Conservation (phyloP, 1,140 invertebrate genomes). For the Drosophila pachea region DNA sequence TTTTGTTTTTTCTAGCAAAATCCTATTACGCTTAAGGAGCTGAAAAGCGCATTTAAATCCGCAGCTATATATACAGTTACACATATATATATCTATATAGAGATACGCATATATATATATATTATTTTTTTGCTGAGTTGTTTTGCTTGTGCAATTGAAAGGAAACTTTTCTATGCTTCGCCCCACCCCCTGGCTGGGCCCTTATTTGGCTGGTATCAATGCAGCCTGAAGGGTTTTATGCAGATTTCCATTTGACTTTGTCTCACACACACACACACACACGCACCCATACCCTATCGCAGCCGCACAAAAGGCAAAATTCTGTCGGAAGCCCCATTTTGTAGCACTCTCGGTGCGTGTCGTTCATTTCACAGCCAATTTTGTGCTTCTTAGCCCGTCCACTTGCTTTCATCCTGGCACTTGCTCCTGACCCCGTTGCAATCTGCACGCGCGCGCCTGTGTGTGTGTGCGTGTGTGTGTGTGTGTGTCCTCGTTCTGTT, state of each 20-base stretch:
- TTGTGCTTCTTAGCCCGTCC: constrained; percentile 39
- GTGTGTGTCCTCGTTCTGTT: neutral
- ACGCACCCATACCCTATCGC: neutral
- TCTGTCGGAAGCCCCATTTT: constrained; percentile 1
- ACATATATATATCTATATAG: neutral
- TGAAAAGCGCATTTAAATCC: constrained; percentile 6
- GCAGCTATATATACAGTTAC: neutral
- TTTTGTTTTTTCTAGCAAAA: constrained; percentile 20
- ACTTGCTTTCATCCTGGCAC: constrained; percentile 14
- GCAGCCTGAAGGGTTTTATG: constrained; percentile 50
- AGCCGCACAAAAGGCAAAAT: constrained; percentile 38
- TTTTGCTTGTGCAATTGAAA: constrained; percentile 45
- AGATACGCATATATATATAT: constrained; percentile 1
- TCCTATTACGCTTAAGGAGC: constrained; percentile 33
- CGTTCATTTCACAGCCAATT: constrained; percentile 66
- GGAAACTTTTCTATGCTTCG: constrained; percentile 41
- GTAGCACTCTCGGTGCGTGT: neutral
- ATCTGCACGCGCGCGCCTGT: neutral
- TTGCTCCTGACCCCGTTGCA: constrained; percentile 38
- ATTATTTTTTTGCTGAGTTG: neutral
- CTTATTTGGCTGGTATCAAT: constrained; percentile 18
- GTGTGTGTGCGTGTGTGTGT: constrained; percentile 9
- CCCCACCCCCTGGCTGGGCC: neutral
- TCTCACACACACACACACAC: constrained; percentile 20
- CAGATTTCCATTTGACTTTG: constrained; percentile 68